phyloP scores from a whole-genome alignment of 1,140 invertebrate species.

The Atta colombica region DNA sequence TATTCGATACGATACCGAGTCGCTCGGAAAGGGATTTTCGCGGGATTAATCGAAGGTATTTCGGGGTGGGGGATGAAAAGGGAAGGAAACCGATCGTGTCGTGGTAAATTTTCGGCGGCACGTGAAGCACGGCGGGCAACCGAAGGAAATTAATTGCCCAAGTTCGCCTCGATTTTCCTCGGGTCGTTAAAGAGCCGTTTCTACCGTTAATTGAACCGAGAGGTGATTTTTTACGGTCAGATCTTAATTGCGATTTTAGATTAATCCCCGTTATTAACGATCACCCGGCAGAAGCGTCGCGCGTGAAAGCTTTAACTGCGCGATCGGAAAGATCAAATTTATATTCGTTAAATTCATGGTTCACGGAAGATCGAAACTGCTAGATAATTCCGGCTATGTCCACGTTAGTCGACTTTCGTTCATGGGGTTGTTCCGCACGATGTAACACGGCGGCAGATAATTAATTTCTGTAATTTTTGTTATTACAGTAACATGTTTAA shows the following conservation, averaged over 20 bases:
- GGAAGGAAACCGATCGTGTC: slow-evolving; percentile 25
- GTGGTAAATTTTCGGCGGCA: slow-evolving; percentile 68
- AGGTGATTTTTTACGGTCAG: slow-evolving; percentile 59
- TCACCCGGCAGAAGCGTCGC: slow-evolving; percentile 29
- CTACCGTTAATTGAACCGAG: slow-evolving; percentile 60
- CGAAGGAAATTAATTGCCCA: slow-evolving; percentile 69
- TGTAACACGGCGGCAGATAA: slow-evolving; percentile 5
- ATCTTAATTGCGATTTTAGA: slow-evolving; percentile 66
- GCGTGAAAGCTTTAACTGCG: slow-evolving; percentile 34
- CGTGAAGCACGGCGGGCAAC: slow-evolving; percentile 58
- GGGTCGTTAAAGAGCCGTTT: slow-evolving; percentile 61
- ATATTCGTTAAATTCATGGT: slow-evolving; percentile 54
- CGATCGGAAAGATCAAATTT: slow-evolving; percentile 49
- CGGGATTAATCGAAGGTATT: slow-evolving; percentile 64
- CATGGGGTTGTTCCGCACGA: neutral
- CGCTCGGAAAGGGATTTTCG: slow-evolving; percentile 47
- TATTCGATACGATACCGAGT: slow-evolving; percentile 64
- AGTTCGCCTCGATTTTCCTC: slow-evolving; percentile 66
- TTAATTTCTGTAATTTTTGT: slow-evolving; percentile 19
- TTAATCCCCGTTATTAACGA: slow-evolving; percentile 67
- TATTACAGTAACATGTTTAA: neutral
- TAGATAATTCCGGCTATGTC: slow-evolving; percentile 3
- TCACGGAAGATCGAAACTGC: slow-evolving; percentile 15
- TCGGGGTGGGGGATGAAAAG: neutral
- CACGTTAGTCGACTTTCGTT: neutral